Evolutionary conservation across 2,113 vertebrate species (phyloP).

Genomic region (Enhydra lutris): DNA sequence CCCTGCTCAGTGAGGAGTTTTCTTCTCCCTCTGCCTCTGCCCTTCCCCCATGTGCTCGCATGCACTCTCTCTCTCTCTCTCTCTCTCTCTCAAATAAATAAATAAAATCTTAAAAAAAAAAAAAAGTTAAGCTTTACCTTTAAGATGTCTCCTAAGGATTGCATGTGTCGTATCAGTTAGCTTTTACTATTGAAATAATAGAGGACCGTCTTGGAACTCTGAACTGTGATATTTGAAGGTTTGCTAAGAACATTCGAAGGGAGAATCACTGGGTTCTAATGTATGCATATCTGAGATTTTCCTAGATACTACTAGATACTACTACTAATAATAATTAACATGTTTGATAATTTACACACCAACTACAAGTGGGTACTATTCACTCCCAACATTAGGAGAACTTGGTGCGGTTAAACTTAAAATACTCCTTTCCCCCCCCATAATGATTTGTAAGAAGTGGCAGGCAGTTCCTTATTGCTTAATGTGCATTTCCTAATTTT

Average conservation of each 20-base stretch:
- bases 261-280: neutral
- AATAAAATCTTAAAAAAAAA: no score
- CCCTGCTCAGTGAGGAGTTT: no score
- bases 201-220: neutral
- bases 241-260: neutral
- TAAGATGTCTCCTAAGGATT: neutral
- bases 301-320: neutral
- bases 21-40: no score
- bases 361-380: neutral
- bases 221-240: neutral
- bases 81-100: no score
- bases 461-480: neutral
- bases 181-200: neutral
- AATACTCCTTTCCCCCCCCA: no score
- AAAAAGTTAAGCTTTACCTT: neutral
- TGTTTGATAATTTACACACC: neutral
- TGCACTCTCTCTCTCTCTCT: no score
- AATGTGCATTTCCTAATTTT: neutral
- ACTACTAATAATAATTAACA: neutral
- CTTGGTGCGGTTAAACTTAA: neutral
- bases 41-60: no score
- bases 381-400: neutral
- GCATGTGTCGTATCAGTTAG: neutral
- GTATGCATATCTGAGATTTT: neutral
- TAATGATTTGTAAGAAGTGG: neutral